Base-by-base conservation (phyloP, 1,140 invertebrate species). In the Philopotamus ludificatus region DNA sequence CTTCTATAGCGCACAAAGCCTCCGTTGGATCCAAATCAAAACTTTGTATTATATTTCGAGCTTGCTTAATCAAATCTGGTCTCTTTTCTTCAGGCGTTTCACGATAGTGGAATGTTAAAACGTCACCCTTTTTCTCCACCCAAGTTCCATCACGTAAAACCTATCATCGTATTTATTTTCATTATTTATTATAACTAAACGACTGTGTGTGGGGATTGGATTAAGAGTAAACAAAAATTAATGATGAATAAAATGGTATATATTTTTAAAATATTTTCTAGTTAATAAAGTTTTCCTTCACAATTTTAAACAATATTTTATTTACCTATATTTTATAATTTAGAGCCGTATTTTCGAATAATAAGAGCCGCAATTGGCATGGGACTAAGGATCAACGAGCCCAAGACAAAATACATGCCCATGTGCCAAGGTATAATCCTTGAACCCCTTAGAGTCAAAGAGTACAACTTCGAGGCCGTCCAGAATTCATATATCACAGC, bases 41-140 rank as follows among this genome's bases (percentile, higher is more conserved):
- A 20, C 82, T 83, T 70, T 85, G 84, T 68, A 94, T 94, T 28
- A 94, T 76, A 34, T 83, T 79, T 63, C 84, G 83, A 0, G 90
- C 91, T 70, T 86, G 81, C 1, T 86, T 82, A 0, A 88, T 83
- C 75, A 93, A 81, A 4, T 81, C 79, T 0, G 83, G 76, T 45
- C 89, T 81, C 57, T 85, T 73, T 39, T 88, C 82, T 49, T 82
- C 71, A 1, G 90, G 90, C 0, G 89, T 89, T 76, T 94, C 91
- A 1, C 92, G 85, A 78, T 90, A 95, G 74, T 95, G 93, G 80
- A 91, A 94, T 1, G 93, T 94, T 18, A 95, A 78, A 1, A 93
- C 74, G 0, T 91, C 88, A 9, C 91, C 92, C 78, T 95, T 95
- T 74, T 93, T 92, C 74, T 95, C 93, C 1, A 95, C 91, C 92